Percentiles rank a stretch among this genome's conserved stretches.
phyloP scores from a whole-genome alignment of 2,113 vertebrate species.

The pig (Sus scrofa) region DNA sequence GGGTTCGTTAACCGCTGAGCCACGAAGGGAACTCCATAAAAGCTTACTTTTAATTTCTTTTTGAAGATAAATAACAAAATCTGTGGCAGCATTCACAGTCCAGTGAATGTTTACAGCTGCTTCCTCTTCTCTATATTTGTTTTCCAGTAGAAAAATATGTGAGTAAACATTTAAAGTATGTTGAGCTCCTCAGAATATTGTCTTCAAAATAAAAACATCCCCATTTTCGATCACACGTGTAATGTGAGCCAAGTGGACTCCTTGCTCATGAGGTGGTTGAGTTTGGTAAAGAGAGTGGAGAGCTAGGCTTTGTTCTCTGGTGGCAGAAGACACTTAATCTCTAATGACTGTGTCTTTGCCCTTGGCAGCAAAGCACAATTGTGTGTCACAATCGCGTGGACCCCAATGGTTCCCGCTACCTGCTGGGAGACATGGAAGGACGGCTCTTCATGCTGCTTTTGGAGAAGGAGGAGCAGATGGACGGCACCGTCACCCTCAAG shows the following conservation, averaged over 20 bases:
- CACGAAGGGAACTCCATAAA: background rate
- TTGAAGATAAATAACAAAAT: background rate
- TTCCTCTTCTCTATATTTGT: background rate
- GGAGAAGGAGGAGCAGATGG: slow-evolving; percentile 99
- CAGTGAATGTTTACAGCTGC: background rate
- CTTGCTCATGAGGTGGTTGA: background rate
- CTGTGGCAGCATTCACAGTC: background rate
- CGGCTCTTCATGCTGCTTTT: slow-evolving; percentile 98
- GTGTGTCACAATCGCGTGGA: slow-evolving; percentile 99
- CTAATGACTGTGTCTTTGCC: background rate
- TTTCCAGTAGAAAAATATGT: background rate
- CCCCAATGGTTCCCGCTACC: slow-evolving; percentile 96
- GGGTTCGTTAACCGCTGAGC: too few species aligned
- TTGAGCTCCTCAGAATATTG: background rate
- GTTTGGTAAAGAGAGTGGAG: background rate
- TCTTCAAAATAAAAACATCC: background rate
- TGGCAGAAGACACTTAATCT: background rate
- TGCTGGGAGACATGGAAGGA: slow-evolving; percentile 99
- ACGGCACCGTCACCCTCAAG: slow-evolving; percentile 95
- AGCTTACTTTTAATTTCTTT: background rate
- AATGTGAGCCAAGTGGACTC: background rate
- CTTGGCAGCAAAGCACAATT: slow-evolving; percentile 96
- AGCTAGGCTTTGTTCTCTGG: background rate
- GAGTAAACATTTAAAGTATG: background rate
- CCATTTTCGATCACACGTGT: rapidly evolving